Evolutionary conservation across 1,140 invertebrate species (phyloP).

Genomic region (Bombus difficillimus): DNA sequence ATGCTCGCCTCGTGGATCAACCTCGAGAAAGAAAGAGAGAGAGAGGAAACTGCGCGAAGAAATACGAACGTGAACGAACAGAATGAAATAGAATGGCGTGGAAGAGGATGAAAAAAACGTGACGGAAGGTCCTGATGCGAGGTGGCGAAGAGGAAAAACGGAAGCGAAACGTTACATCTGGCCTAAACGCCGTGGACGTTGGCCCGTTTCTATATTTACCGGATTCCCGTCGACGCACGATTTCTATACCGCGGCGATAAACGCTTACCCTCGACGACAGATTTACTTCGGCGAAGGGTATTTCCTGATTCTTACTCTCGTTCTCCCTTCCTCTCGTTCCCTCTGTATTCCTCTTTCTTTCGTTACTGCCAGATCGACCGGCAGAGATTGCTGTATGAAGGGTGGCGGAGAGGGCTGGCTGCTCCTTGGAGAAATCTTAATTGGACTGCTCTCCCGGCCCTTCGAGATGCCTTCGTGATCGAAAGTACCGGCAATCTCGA

Average conservation of each 20-base stretch:
- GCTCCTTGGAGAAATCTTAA: constrained; percentile 63
- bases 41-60: background rate
- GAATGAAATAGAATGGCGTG: background rate
- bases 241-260: constrained; percentile 69
- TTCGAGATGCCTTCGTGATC: constrained; percentile 57
- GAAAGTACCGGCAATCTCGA: constrained; percentile 50
- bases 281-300: constrained; percentile 67
- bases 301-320: constrained; percentile 49
- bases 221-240: constrained; percentile 66
- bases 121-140: constrained; percentile 20
- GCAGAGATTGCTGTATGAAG: constrained; percentile 41
- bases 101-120: background rate
- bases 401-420: constrained; percentile 1
- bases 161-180: constrained; percentile 78
- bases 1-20: constrained; percentile 2
- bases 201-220: constrained; percentile 68
- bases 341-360: constrained; percentile 45
- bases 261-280: constrained; percentile 68
- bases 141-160: constrained; percentile 60
- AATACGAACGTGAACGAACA: background rate
- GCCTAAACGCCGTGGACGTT: constrained; percentile 64
- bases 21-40: constrained; percentile 38
- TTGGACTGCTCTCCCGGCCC: constrained; percentile 58
- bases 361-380: constrained; percentile 45
- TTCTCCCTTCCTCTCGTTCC: constrained; percentile 8